phyloP scores from a whole-genome alignment of 2,888 invertebrate species.

The Bugula neritina region DNA sequence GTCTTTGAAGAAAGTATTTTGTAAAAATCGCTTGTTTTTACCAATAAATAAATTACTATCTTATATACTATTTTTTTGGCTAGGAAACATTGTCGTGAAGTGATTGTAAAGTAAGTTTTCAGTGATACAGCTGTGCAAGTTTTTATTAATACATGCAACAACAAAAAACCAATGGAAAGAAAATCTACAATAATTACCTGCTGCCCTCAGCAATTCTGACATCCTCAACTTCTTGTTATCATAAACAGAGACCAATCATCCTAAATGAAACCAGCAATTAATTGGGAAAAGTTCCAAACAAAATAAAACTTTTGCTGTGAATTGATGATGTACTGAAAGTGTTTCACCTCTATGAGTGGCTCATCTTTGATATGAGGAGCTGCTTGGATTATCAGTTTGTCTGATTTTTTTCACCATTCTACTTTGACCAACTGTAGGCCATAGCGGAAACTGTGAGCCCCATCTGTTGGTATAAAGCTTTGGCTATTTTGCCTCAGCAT shows the following conservation, averaged over 20 bases:
- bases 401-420: slow-evolving; percentile 46
- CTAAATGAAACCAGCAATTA: slow-evolving; percentile 38
- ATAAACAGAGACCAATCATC: slow-evolving; percentile 48
- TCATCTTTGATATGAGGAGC: slow-evolving; percentile 46
- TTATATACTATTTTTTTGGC: too few relatives aligned
- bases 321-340: not conserved
- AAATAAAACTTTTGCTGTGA: not conserved
- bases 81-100: too few relatives aligned
- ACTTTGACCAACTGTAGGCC: slow-evolving; percentile 51
- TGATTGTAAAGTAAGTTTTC: too few relatives aligned
- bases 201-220: too few relatives aligned
- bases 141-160: too few relatives aligned
- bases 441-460: slow-evolving; percentile 45
- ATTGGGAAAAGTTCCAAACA: too few relatives aligned
- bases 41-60: too few relatives aligned
- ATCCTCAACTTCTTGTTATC: slow-evolving; percentile 45
- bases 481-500: slow-evolving; percentile 35
- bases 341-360: slow-evolving; percentile 45
- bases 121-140: too few relatives aligned
- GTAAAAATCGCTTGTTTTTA: too few relatives aligned
- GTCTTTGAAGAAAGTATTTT: too few relatives aligned
- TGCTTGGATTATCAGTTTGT: slow-evolving; percentile 45
- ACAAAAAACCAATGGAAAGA: too few relatives aligned
- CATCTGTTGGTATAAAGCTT: slow-evolving; percentile 51
- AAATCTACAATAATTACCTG: too few relatives aligned